A percentile compares a stretch with the other conserved stretches of the same genome.
Evolutionary conservation across 2,113 vertebrate species (phyloP).

Genomic region (Athene cunicularia): DNA sequence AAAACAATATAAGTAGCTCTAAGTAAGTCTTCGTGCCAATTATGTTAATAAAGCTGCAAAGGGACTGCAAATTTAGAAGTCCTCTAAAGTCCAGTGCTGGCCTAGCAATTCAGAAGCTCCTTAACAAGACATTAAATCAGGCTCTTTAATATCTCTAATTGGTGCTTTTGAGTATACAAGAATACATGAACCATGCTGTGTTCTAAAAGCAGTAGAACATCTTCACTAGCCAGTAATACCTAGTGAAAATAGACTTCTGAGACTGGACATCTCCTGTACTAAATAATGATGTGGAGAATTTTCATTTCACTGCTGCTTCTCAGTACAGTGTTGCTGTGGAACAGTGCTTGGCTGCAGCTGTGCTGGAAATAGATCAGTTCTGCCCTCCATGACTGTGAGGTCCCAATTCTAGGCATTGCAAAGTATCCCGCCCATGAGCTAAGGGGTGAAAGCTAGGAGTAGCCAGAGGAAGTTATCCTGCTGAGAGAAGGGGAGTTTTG

Average conservation of each 20-base stretch:
- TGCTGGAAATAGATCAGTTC: neutral
- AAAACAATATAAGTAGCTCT: conserved; percentile 18
- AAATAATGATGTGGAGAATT: neutral
- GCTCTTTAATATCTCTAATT: conserved; percentile 55
- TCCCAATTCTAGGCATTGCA: neutral
- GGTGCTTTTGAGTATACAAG: conserved; percentile 26
- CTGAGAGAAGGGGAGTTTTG: neutral
- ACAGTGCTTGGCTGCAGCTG: neutral
- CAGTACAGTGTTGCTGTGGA: neutral
- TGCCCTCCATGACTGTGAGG: neutral
- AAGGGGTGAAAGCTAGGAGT: neutral
- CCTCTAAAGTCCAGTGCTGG: neutral
- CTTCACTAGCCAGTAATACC: neutral
- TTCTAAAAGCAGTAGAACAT: conserved; percentile 41
- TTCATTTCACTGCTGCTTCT: neutral
- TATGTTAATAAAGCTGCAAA: conserved; percentile 41
- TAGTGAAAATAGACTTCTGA: neutral
- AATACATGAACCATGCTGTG: conserved; percentile 29
- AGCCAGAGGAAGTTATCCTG: neutral
- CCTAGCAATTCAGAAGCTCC: conserved; percentile 26
- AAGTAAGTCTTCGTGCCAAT: neutral
- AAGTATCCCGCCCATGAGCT: neutral
- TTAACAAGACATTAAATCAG: conserved; percentile 33
- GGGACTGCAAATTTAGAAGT: conserved; percentile 8
- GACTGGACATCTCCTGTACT: neutral